A percentile compares a stretch with the other conserved stretches of the same genome.
phyloP scores from a whole-genome alignment of 2,797 vertebrate genomes.

The Margarornis squamiger region DNA sequence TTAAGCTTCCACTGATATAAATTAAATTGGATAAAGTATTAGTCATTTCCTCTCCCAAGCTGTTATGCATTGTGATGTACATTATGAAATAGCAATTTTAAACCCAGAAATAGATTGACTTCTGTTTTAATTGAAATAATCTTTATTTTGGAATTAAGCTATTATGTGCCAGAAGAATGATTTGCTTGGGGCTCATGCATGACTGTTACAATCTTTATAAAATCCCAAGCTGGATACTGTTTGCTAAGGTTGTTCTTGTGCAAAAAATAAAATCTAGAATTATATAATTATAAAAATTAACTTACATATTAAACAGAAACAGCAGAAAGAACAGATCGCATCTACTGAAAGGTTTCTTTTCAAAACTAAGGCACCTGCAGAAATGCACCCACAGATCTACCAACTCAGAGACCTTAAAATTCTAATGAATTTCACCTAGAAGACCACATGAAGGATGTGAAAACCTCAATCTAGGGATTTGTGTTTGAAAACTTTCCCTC shows the following conservation, averaged over 20 bases:
- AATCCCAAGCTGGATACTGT: neutral
- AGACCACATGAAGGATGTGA: neutral
- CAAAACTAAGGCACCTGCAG: neutral
- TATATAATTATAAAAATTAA: neutral
- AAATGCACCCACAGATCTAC: neutral
- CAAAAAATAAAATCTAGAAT: neutral
- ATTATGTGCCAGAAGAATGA: neutral
- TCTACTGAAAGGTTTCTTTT: neutral
- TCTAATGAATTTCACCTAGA: neutral
- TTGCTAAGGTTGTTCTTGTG: neutral
- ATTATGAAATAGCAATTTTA: conserved; percentile 34
- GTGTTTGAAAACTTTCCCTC: neutral
- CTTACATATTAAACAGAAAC: neutral
- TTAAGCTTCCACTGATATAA: conserved; percentile 46
- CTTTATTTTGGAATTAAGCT: conserved; percentile 36
- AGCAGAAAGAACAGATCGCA: neutral
- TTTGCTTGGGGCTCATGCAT: neutral
- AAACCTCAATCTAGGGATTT: neutral
- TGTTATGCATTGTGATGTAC: neutral
- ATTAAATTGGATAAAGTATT: conserved; percentile 45
- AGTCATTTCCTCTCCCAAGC: conserved; percentile 38
- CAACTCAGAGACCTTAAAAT: neutral
- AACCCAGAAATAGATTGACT: conserved; percentile 1
- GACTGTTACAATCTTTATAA: neutral
- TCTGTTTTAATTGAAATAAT: conserved; percentile 42